A percentile compares a stretch with the other conserved stretches of the same genome.
Conservation (phyloP, 2,888 invertebrate species). For the Sphinx pinastri region DNA sequence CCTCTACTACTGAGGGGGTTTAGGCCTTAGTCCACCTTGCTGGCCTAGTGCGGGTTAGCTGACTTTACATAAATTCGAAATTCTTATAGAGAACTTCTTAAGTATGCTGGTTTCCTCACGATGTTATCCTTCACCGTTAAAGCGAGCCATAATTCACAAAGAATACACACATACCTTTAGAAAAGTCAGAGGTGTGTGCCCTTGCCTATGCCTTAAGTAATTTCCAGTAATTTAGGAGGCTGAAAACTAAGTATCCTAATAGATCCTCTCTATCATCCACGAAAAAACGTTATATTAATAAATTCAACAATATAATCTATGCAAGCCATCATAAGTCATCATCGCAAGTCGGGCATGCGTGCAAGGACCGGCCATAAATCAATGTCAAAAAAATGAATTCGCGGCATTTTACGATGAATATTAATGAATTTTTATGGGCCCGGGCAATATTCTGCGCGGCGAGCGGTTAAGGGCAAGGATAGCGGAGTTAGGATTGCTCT, state of each 20-base stretch:
- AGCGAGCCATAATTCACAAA: too few relatives aligned
- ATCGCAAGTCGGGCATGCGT: conserved; percentile 57
- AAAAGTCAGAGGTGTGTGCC: too few relatives aligned
- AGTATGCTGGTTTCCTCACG: too few relatives aligned
- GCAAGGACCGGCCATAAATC: conserved; percentile 62
- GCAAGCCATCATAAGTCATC: conserved; percentile 41
- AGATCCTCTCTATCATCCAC: neutral
- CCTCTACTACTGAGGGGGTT: too few relatives aligned
- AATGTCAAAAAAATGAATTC: conserved; percentile 73
- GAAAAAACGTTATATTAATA: conserved; percentile 25
- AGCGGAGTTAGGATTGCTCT: neutral
- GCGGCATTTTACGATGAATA: conserved; percentile 70
- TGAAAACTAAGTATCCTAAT: neutral
- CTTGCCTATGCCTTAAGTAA: neutral
- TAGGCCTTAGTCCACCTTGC: too few relatives aligned
- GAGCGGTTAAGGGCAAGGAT: conserved; percentile 35
- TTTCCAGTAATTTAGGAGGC: neutral
- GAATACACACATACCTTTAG: too few relatives aligned
- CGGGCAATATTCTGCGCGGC: conserved; percentile 46
- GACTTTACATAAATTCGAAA: too few relatives aligned
- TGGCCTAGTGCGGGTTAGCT: too few relatives aligned
- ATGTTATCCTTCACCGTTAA: too few relatives aligned
- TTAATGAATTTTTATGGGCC: conserved; percentile 66
- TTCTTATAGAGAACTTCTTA: too few relatives aligned
- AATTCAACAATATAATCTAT: conserved; percentile 45